Conservation (phyloP, 2,797 vertebrate genomes). For the Diceros bicornis region DNA sequence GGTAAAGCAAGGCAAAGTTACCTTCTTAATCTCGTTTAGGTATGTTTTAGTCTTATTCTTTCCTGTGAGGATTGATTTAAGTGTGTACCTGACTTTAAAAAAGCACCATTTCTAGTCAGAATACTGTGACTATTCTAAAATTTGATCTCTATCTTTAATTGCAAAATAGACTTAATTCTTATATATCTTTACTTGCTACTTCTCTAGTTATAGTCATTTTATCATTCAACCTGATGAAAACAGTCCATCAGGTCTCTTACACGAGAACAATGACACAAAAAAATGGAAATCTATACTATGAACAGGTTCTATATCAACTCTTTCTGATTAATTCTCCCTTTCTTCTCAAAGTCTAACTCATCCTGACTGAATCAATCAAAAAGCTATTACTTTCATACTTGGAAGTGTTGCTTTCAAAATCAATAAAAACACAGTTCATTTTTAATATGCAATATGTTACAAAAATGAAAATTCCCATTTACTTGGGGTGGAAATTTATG, state of each 20-base stretch:
- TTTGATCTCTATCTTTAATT: conserved; percentile 80
- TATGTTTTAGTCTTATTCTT: conserved; percentile 37
- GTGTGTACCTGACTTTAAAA: background rate
- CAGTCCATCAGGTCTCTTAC: conserved; percentile 87
- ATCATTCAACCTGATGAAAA: conserved; percentile 84
- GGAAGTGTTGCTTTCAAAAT: conserved; percentile 91
- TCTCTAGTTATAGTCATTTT: conserved; percentile 82
- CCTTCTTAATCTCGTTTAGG: conserved; percentile 2
- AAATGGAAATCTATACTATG: conserved; percentile 93
- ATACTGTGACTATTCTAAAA: conserved; percentile 59
- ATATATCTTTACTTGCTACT: conserved; percentile 74
- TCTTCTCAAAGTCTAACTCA: conserved; percentile 92
- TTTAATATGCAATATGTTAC: conserved; percentile 90
- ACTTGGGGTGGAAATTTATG: conserved; percentile 84
- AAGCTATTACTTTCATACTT: conserved; percentile 93
- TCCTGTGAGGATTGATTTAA: conserved; percentile 35
- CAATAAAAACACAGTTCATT: conserved; percentile 91
- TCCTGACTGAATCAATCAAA: conserved; percentile 96
- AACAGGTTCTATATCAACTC: conserved; percentile 93
- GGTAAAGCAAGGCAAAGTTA: background rate
- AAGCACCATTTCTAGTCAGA: conserved; percentile 30
- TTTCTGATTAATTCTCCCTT: conserved; percentile 92
- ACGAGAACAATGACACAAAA: conserved; percentile 89
- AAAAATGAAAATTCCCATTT: conserved; percentile 89
- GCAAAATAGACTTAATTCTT: conserved; percentile 83